Evolutionary conservation across 2,113 vertebrate species (phyloP).

Genomic region (Syrrhaptes paradoxus): DNA sequence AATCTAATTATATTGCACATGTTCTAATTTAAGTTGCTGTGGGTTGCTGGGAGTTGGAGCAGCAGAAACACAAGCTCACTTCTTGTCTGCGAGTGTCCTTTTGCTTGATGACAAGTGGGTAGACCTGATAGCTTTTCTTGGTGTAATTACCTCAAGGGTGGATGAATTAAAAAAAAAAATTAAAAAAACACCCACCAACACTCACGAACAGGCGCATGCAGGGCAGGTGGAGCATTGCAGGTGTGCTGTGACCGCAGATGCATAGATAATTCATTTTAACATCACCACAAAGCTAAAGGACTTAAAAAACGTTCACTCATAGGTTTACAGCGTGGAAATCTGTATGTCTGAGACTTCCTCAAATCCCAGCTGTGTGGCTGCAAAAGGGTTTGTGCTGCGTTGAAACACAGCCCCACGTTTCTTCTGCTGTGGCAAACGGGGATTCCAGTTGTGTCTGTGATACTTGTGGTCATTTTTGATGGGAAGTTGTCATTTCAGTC

Average conservation of each 20-base stretch:
- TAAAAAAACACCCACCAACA: neutral
- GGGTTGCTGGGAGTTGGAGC: neutral
- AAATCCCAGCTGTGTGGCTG: neutral
- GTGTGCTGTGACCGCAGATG: accelerated
- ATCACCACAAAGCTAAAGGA: neutral
- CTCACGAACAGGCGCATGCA: no score
- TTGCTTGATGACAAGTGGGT: neutral
- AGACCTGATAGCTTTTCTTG: neutral
- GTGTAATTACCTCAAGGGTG: neutral
- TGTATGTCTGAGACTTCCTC: neutral
- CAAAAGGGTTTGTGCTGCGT: neutral
- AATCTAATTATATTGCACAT: conserved; percentile 55
- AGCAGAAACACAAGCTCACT: conserved; percentile 2
- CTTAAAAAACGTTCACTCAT: accelerated
- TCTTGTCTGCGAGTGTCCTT: neutral
- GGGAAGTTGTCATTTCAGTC: neutral
- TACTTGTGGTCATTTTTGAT: neutral
- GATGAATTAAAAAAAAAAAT: neutral
- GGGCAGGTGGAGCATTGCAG: neutral
- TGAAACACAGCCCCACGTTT: neutral
- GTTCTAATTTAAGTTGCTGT: conserved; percentile 55
- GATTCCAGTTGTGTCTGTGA: neutral
- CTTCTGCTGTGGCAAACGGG: neutral
- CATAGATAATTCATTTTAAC: neutral
- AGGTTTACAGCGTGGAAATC: neutral